phyloP scores from a whole-genome alignment of 64 coral and sea anemone species.

The Montipora cactus region DNA sequence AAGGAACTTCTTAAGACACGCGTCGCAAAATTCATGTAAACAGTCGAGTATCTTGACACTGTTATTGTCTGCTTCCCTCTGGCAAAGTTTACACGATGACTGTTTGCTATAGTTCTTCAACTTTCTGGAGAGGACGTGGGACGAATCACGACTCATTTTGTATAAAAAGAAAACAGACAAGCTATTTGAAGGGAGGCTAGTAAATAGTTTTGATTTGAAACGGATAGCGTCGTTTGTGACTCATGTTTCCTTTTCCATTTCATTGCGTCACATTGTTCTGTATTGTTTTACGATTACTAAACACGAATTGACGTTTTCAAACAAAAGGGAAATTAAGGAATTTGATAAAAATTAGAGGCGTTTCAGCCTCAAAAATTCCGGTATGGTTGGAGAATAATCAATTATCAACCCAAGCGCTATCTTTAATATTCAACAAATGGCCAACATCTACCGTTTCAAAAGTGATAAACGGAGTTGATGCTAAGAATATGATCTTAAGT shows the following conservation, averaged over 20 bases:
- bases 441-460: too few species aligned
- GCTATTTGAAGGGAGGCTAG: background rate
- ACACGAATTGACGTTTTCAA: background rate
- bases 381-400: too few species aligned
- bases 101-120: background rate
- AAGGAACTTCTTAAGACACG: slow-evolving; percentile 56
- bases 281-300: background rate
- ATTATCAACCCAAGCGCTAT: too few species aligned
- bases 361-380: background rate
- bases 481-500: too few species aligned
- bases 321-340: background rate
- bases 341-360: background rate
- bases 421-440: too few species aligned
- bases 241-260: background rate
- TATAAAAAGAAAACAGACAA: background rate
- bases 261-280: slow-evolving; percentile 11
- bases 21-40: slow-evolving; percentile 53
- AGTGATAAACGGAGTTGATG: too few species aligned
- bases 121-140: background rate
- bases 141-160: background rate
- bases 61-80: background rate
- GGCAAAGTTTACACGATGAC: slow-evolving; percentile 21
- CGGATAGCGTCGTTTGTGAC: background rate
- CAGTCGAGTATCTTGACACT: slow-evolving; percentile 59
- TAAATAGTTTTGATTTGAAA: background rate